These are phyloP conservation scores for Sinodicranocentrus sp. DNA, from an alignment of 2,888 invertebrate species.

Conservation along the genomic window DNA sequence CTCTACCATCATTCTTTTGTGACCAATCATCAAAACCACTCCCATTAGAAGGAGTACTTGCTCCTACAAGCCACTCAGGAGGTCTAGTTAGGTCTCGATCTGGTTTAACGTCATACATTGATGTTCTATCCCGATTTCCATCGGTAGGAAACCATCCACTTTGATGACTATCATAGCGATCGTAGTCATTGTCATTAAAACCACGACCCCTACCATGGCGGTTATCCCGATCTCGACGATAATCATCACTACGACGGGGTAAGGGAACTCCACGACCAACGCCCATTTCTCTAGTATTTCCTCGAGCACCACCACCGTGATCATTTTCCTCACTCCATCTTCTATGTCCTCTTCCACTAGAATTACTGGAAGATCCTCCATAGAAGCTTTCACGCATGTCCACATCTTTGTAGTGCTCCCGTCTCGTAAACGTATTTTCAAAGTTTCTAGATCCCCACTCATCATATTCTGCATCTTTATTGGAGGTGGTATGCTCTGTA, in stretches of 20 bases:
- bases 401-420: conserved; percentile 51
- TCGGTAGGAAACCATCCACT: conserved; percentile 20
- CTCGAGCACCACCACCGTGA: conserved; percentile 30
- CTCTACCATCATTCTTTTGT: background rate
- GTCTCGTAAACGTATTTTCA: conserved; percentile 35
- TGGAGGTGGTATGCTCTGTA: background rate
- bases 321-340: conserved; percentile 56
- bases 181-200: conserved; percentile 44
- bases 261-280: background rate
- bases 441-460: conserved; percentile 45
- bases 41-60: conserved; percentile 28
- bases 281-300: conserved; percentile 26
- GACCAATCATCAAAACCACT: conserved; percentile 32
- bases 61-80: conserved; percentile 39
- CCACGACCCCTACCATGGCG: conserved; percentile 32
- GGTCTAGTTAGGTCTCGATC: conserved; percentile 13
- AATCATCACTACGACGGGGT: conserved; percentile 46
- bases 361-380: background rate
- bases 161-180: conserved; percentile 15
- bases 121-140: conserved; percentile 28
- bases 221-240: conserved; percentile 24
- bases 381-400: conserved; percentile 55
- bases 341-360: conserved; percentile 33
- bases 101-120: background rate
- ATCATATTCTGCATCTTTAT: background rate